These are phyloP conservation scores for Pseudolycoriella hygida DNA, from an alignment of 2,888 invertebrate species.

Conservation along the genomic window DNA sequence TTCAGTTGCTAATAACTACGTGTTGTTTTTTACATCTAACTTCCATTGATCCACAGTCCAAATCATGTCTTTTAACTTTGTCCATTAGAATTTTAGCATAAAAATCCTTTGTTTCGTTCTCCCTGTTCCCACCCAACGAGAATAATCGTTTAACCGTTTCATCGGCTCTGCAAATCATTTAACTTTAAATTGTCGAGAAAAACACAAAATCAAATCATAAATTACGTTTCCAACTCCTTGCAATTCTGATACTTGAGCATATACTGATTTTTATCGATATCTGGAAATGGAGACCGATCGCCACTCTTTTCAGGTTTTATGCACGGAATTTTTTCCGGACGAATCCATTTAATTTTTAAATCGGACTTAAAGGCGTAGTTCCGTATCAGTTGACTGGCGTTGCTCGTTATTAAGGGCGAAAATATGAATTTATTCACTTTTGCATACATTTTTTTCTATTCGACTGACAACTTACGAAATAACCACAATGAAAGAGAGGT, in stretches of 20 bases:
- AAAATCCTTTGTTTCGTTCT: conserved; percentile 32
- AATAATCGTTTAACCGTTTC: conserved; percentile 54
- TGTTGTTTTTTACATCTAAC: conserved; percentile 39
- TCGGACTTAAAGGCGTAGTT: conserved; percentile 40
- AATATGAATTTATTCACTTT: too few relatives aligned
- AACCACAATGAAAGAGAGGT: too few relatives aligned
- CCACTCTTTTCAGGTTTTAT: conserved; percentile 51
- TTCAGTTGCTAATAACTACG: not conserved
- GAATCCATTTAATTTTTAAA: conserved; percentile 60
- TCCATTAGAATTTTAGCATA: conserved; percentile 36
- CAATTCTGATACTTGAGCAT: conserved; percentile 37
- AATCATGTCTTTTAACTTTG: conserved; percentile 48
- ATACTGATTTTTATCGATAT: conserved; percentile 34
- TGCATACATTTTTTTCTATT: too few relatives aligned
- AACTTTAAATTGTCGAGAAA: too few relatives aligned
- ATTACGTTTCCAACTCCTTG: conserved; percentile 50
- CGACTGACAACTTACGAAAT: too few relatives aligned
- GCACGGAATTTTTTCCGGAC: conserved; percentile 48
- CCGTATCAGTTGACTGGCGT: not conserved
- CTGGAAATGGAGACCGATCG: conserved; percentile 40
- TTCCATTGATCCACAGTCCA: conserved; percentile 54
- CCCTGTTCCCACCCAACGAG: conserved; percentile 45
- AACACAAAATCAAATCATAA: too few relatives aligned
- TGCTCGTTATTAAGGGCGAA: too few relatives aligned
- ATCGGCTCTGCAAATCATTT: conserved; percentile 52